Evolutionary conservation across 2,888 invertebrate species (phyloP).

Genomic region (Eledona agricola): DNA sequence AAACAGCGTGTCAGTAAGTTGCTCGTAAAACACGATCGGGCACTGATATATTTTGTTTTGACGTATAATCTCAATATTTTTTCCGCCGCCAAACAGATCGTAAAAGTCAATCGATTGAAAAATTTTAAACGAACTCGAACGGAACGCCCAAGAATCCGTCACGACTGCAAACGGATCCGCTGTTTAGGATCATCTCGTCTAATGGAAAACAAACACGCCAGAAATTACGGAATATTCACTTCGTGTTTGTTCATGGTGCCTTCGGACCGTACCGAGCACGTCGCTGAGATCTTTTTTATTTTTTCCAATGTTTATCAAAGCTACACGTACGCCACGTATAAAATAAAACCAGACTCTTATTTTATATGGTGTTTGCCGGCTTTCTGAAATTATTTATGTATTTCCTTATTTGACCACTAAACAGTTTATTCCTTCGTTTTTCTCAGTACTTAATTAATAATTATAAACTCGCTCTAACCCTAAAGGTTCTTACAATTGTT

Average conservation of each 20-base stretch:
- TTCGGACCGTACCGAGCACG: conserved; percentile 18
- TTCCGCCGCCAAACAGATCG: conserved; percentile 43
- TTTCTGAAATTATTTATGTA: too few species aligned
- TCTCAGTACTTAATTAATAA: too few species aligned
- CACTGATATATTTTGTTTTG: conserved; percentile 52
- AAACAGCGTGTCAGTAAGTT: conserved; percentile 51
- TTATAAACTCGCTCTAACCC: too few species aligned
- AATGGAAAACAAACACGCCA: conserved; percentile 40
- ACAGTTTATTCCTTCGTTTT: too few species aligned
- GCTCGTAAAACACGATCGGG: conserved; percentile 46
- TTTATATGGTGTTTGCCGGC: too few species aligned
- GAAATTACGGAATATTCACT: conserved; percentile 37
- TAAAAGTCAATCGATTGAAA: conserved; percentile 48
- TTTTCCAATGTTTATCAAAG: too few species aligned
- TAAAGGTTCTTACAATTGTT: too few species aligned
- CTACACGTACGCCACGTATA: too few species aligned
- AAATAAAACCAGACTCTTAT: too few species aligned
- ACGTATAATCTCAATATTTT: conserved; percentile 48
- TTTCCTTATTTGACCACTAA: too few species aligned
- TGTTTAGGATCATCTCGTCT: conserved; percentile 25
- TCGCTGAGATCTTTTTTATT: too few species aligned
- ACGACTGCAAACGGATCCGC: conserved; percentile 17
- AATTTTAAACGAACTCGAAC: conserved; percentile 44
- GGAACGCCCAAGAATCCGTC: conserved; percentile 34
- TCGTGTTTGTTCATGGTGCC: conserved; percentile 32